Evolutionary conservation across 2,888 invertebrate species (phyloP), one percentile per base, ranked within the genome.

Genomic region (Tipula helvola): DNA sequence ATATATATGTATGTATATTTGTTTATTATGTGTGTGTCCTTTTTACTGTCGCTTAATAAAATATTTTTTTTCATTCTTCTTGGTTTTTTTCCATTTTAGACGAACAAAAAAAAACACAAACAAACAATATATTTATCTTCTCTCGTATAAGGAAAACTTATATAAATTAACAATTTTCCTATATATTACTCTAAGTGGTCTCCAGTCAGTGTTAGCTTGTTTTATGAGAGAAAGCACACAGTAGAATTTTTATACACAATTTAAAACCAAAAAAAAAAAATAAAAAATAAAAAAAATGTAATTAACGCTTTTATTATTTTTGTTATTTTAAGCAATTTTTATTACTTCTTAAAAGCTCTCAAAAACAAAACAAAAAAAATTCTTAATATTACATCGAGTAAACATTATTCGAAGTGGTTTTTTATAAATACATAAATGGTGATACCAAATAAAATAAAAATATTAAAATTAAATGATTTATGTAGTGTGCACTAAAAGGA

Each of bases 131-230:
- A 71, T 71, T 71, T 71, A 71, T 71, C 71, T 71, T 71, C 71
- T 71, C 71, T 71, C 71, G 71, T 71, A 28, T 28, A 71, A 84
- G 36, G 84, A 84, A 84, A 84, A 84, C 84, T 71, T 71, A 71
- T 28, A 28, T 71, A 71, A 71, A 28, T 71, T 71, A 28, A 71
- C n/a, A 71, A 8, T 71, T 71, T 71, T 71, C 10, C 71, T 71
- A 71, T 52, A 47, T 47, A 16, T 71, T 71, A 71, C 71, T 28
- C 71, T 71, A 71, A 28, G 71, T 71, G 84, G 84, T 84, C 28
- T 28, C 84, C 84, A 84, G 84, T 84, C 84, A 41, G 84, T 84
- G 84, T 39, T 84, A 16, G 39, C 39, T 84, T 84, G 84, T 84
- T 84, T 84, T 39, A 84, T 41, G 41, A 5, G 84, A 84, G 41